Conservation (phyloP, 2,888 invertebrate genomes). For the Drosophila multiciliata region DNA sequence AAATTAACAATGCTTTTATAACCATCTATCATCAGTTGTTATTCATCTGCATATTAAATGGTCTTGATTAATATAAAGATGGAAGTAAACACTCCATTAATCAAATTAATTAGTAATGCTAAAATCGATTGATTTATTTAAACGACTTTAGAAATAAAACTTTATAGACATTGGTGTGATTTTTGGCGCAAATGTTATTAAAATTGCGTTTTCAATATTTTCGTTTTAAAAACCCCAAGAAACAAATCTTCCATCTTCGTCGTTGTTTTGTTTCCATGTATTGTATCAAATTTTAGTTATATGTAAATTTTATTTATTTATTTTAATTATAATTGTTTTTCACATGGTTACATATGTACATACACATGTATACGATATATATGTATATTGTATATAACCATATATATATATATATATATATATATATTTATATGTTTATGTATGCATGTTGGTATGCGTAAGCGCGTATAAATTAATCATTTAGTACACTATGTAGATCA, state of each 20-base stretch:
- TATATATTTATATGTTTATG: slow-evolving; percentile 32
- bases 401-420: slow-evolving; percentile 5
- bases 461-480: slow-evolving; percentile 74
- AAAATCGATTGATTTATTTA: background rate
- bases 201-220: background rate
- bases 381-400: slow-evolving; percentile 28
- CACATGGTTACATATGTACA: slow-evolving; percentile 49
- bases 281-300: slow-evolving; percentile 57
- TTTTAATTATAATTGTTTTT: slow-evolving; percentile 50
- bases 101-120: background rate
- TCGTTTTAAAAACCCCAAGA: background rate
- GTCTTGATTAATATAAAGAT: background rate
- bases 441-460: slow-evolving; percentile 66
- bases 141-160: background rate
- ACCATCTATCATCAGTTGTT: background rate
- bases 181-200: background rate
- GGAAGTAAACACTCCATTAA: background rate
- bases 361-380: slow-evolving; percentile 50
- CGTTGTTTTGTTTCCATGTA: background rate
- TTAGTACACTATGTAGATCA: slow-evolving; percentile 64
- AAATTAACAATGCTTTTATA: background rate
- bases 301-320: slow-evolving; percentile 65
- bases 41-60: background rate
- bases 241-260: background rate
- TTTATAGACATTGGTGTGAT: background rate